Evolutionary conservation across 2,113 vertebrate genomes (phyloP), one percentile per base, ranked within the genome.

Genomic region (Centrocercus urophasianus): DNA sequence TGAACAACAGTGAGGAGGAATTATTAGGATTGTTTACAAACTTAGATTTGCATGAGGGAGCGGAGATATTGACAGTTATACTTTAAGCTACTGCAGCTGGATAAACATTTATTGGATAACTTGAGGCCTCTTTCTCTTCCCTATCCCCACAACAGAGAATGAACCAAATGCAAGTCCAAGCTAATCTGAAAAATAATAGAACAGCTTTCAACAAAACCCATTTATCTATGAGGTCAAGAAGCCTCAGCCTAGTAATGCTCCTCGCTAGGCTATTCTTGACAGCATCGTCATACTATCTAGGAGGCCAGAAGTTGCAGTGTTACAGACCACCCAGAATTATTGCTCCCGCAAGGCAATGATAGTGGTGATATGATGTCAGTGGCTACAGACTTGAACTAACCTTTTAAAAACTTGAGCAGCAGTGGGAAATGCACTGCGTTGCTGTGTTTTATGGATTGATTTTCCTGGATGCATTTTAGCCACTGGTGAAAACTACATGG

Each of bases 101-200:
- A 97, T 97, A 97, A 96, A 96, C 91, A 96, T 14, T 92, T 86
- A 45, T 83, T 57, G 72, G 96, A 20, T 86, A 71, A 95, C 85
- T 93, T 82, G 74, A 92, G 85, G 80, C 79, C 59, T 78, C 3
- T 16, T 57, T 34, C 36, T 47, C 30, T 71, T 71, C 65, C 73
- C 89, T 47, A 64, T 59, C 89, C 81, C 75, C 60, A 4, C n/a
- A 40, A 48, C 75, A 86, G 47, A 94, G 83, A 95, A 92, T 84
- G 77, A 93, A 76, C 59, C 70, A 86, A 93, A 90, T 89, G 54
- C 83, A 92, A 94, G 90, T 82, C 83, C 74, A 85, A 90, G 79
- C 92, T 95, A 94, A 97, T 94, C 88, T 96, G 92, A 96, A 93
- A 97, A 96, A 93, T 94, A 96, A 96, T 95, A 87, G 88, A 93